Base-by-base conservation (phyloP, 2,888 invertebrate genomes). In the Ophion slaviceki region DNA sequence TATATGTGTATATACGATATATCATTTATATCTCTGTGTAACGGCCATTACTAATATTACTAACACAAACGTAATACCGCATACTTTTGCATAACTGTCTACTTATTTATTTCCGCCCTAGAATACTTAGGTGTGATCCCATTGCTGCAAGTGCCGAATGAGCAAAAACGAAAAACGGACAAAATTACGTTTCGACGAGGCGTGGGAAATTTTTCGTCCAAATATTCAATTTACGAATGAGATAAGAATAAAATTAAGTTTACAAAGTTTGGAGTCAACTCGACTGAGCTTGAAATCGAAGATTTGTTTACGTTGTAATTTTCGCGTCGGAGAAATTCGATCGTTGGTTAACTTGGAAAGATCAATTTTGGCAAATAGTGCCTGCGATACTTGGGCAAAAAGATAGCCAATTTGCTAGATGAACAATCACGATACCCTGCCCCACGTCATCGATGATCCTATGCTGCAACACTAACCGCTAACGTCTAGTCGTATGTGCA, bases 1-100 rank as follows among this genome's bases (percentile, higher is more conserved):
- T 72, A 75, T 45, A 36, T 40, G 32, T 45, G 20, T 62, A 14
- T 17, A 32, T 57, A 32, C 24, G 45, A 64, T 79, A 11, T 61
- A 40, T 71, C 28, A 61, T 79, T 66, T 66, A 47, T 47, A 24
- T 70, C 32, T 62, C 6, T 61, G 57, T 80, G 80, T 80, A 72
- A 72, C 64, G 66, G 57, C 72, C 24, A 61, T 57, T 72, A 80
- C 80, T 80, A 53, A 80, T 40, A 80, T 66, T 57, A 57, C 61
- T 57, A 80, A 72, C 57, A 28, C 66, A n/a, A 80, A 47, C 57
- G 40, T 36, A 74, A 80, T 67, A 74, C 20, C n/a, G 68, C 71
- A 72, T 57, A 20, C 45, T 8, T 40, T 71, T 61, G 53, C 74
- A 81, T 61, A 67, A 75, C 47, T 75, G 74, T 81, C 68, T 81